These are phyloP conservation scores for Zygothrica quintamaculata DNA, from an alignment of 2,888 invertebrate genomes.

Conservation along the genomic window DNA sequence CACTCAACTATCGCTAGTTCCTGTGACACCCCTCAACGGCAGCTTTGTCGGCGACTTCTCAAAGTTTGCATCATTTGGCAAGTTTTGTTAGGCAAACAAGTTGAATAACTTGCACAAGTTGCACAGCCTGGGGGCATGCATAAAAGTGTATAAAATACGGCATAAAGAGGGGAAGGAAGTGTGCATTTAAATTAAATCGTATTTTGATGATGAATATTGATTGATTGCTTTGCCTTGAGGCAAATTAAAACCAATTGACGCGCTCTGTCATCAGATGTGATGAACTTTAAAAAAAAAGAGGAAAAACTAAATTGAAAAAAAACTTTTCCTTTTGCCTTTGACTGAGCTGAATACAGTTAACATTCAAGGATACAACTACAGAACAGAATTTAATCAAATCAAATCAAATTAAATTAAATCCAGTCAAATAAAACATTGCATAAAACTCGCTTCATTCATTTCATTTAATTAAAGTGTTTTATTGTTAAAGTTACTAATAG, in stretches of 20 bases:
- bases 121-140: slow-evolving; percentile 1
- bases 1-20: slow-evolving; percentile 17
- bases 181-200: slow-evolving; percentile 75
- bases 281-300: too few relatives aligned
- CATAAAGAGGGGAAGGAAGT: not conserved
- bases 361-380: too few relatives aligned
- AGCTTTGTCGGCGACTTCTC: slow-evolving; percentile 56
- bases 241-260: slow-evolving; percentile 59
- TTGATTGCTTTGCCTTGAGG: slow-evolving; percentile 67
- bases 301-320: slow-evolving; percentile 46
- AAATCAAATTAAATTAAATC: too few relatives aligned
- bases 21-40: slow-evolving; percentile 26
- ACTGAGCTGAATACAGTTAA: too few relatives aligned
- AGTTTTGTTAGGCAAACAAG: slow-evolving; percentile 60
- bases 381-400: too few relatives aligned
- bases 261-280: slow-evolving; percentile 48
- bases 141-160: too few relatives aligned
- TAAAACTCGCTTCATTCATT: too few relatives aligned
- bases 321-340: slow-evolving; percentile 44
- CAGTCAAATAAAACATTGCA: too few relatives aligned
- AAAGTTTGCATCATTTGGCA: slow-evolving; percentile 63
- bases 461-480: too few relatives aligned
- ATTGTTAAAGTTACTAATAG: not conserved
- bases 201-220: slow-evolving; percentile 80
- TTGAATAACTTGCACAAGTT: slow-evolving; percentile 48